Conservation (phyloP, 2,797 vertebrate species). For the Tragelaphus eurycerus region DNA sequence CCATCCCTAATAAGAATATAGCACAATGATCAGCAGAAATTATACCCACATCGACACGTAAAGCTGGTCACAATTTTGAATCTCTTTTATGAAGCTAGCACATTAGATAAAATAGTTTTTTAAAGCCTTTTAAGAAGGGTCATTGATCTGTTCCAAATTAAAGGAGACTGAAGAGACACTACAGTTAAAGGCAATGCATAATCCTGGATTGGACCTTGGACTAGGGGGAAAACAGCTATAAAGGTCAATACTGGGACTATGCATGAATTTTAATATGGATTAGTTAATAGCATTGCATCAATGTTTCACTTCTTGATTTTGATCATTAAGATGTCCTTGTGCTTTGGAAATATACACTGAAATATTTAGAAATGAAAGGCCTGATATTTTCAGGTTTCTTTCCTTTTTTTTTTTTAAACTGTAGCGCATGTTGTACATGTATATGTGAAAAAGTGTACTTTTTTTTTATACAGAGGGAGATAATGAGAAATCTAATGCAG, state of each 20-base stretch:
- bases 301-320: background rate
- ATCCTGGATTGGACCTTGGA: background rate
- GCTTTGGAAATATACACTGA: background rate
- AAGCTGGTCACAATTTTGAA: constrained; percentile 76
- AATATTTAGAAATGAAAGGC: background rate
- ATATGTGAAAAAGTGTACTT: background rate
- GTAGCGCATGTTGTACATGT: background rate
- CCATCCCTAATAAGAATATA: constrained; percentile 80
- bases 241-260: background rate
- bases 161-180: background rate
- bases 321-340: background rate
- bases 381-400: background rate
- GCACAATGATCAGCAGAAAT: constrained; percentile 80
- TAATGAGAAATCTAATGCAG: background rate
- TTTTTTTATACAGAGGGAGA: background rate
- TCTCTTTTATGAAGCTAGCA: constrained; percentile 71
- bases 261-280: background rate
- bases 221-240: background rate
- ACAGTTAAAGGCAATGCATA: background rate
- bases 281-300: background rate
- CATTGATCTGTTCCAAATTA: background rate
- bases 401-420: background rate
- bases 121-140: background rate
- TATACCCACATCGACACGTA: constrained; percentile 79
- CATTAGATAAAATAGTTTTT: constrained; percentile 70